phyloP scores from a whole-genome alignment of 2,113 vertebrate species.

The Recurvirostra avosetta region DNA sequence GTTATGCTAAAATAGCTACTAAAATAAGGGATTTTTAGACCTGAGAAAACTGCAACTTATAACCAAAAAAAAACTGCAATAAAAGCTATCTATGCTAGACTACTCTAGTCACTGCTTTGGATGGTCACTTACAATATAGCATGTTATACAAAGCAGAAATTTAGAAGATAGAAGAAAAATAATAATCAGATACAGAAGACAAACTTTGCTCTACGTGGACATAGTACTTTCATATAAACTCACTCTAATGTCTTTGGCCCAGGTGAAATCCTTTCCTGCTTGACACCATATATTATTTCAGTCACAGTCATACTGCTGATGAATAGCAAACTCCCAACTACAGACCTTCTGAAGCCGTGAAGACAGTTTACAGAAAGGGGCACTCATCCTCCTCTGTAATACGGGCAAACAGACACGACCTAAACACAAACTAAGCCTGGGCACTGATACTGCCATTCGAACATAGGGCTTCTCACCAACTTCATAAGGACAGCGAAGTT shows the following conservation, averaged over 20 bases:
- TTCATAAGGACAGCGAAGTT: neutral
- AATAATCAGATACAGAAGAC: neutral
- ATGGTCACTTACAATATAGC: neutral
- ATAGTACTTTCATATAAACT: neutral
- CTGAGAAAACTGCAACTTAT: neutral
- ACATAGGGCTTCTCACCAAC: neutral
- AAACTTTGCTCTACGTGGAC: neutral
- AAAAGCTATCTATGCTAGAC: neutral
- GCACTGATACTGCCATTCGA: fast-evolving
- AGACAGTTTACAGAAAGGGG: neutral
- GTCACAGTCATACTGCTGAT: fast-evolving
- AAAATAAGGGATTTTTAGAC: neutral
- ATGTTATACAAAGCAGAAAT: fast-evolving
- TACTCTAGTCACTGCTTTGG: neutral
- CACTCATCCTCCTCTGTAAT: fast-evolving
- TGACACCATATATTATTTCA: neutral
- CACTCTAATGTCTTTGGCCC: neutral
- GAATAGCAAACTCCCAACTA: neutral
- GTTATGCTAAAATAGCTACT: neutral
- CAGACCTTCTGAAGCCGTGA: neutral
- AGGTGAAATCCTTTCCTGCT: neutral
- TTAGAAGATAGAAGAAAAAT: neutral
- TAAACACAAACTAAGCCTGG: neutral
- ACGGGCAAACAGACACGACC: neutral
- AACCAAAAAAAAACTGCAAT: neutral